phyloP scores from a whole-genome alignment of 2,888 invertebrate species.

The Mycogona germanica region DNA sequence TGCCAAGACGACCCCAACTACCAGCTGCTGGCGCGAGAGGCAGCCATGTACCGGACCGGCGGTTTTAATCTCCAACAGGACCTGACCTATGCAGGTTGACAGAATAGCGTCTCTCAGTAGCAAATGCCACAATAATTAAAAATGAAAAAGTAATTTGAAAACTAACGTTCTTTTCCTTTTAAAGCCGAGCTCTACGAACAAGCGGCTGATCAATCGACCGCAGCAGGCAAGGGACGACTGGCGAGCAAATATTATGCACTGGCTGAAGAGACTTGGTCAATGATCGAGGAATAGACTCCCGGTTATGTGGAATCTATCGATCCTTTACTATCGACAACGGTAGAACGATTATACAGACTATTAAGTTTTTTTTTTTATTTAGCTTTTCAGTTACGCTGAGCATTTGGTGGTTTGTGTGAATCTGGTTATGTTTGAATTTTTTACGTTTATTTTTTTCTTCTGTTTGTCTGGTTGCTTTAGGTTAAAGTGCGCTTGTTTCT shows the following conservation, averaged over 20 bases:
- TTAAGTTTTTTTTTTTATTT: too few relatives aligned
- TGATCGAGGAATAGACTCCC: slow-evolving; percentile 25
- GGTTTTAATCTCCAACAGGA: slow-evolving; percentile 37
- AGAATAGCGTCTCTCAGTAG: neutral
- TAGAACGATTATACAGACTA: too few relatives aligned
- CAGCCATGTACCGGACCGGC: slow-evolving; percentile 37
- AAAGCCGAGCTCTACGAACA: slow-evolving; percentile 39
- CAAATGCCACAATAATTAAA: neutral
- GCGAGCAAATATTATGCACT: slow-evolving; percentile 40
- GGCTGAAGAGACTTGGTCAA: slow-evolving; percentile 38
- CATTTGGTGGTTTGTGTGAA: too few relatives aligned
- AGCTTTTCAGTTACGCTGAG: too few relatives aligned
- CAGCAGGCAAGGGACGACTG: slow-evolving; percentile 42
- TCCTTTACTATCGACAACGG: too few relatives aligned
- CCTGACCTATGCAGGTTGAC: slow-evolving; percentile 35
- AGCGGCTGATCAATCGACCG: slow-evolving; percentile 43
- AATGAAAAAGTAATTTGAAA: slow-evolving; percentile 4
- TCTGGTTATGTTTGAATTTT: too few relatives aligned
- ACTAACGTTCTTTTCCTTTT: slow-evolving; percentile 22
- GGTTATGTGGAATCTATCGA: too few relatives aligned
- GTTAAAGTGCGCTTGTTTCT: too few relatives aligned
- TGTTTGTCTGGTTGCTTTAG: too few relatives aligned
- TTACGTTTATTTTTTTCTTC: too few relatives aligned
- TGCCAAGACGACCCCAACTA: slow-evolving; percentile 36
- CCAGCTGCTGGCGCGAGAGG: slow-evolving; percentile 37